Conservation (phyloP, 2,888 invertebrate genomes). For the Linyphia triangularis region DNA sequence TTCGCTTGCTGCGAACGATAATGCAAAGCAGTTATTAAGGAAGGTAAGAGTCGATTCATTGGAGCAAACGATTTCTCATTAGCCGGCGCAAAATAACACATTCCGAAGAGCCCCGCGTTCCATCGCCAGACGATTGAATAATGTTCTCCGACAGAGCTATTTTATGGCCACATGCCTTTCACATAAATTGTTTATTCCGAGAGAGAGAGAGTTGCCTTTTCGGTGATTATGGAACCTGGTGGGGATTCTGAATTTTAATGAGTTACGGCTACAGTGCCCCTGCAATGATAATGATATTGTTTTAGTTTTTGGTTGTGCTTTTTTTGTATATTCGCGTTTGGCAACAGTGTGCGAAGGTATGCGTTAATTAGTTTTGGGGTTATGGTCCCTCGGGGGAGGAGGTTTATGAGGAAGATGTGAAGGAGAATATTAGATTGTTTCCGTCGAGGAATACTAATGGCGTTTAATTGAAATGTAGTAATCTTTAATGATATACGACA, state of each 20-base stretch:
- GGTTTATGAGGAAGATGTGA: background rate
- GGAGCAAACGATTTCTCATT: constrained; percentile 74
- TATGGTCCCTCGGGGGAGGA: background rate
- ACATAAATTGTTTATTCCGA: constrained; percentile 57
- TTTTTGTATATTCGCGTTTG: too few species aligned
- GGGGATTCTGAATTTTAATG: constrained; percentile 53
- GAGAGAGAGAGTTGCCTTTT: background rate
- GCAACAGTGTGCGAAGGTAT: constrained; percentile 23
- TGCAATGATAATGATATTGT: constrained; percentile 42
- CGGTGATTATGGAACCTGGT: constrained; percentile 21
- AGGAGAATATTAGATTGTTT: background rate
- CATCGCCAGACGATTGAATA: constrained; percentile 56
- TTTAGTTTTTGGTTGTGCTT: background rate
- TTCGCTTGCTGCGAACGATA: constrained; percentile 53
- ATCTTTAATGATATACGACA: background rate
- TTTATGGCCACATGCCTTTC: constrained; percentile 36
- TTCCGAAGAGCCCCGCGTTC: constrained; percentile 52
- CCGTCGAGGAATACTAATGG: background rate
- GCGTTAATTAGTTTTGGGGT: constrained; percentile 26
- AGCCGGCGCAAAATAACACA: constrained; percentile 72
- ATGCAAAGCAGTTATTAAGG: constrained; percentile 74
- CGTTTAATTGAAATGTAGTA: background rate
- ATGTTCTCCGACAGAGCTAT: constrained; percentile 38
- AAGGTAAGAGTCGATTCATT: constrained; percentile 68
- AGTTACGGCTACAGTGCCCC: background rate